These are phyloP conservation scores for Epizoanthus illoricatus DNA, from an alignment of 92 coral and sea anemone species.

Conservation along the genomic window DNA sequence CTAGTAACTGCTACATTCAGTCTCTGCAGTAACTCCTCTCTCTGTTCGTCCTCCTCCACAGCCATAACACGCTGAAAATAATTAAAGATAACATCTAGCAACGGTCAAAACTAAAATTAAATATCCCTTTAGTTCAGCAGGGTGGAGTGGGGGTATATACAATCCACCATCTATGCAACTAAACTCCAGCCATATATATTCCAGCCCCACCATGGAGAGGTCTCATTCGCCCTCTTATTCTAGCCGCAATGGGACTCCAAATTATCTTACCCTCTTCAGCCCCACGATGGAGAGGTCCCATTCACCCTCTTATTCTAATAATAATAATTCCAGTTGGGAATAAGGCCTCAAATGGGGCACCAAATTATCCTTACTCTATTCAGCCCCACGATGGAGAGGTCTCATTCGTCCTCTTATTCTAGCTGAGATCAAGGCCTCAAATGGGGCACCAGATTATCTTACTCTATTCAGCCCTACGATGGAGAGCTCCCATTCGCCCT, in stretches of 20 bases:
- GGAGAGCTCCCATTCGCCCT: conserved; percentile 49
- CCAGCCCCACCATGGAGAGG: background rate
- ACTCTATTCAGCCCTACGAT: conserved; percentile 42
- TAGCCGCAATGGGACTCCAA: no score
- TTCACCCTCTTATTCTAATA: no score
- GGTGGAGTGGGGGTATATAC: no score
- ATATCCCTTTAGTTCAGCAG: background rate
- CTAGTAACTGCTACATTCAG: conserved; percentile 72
- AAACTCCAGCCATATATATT: background rate
- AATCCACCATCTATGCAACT: no score
- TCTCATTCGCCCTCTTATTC: no score
- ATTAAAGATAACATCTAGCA: background rate
- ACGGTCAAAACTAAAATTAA: background rate
- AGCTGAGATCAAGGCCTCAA: background rate
- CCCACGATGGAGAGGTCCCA: no score
- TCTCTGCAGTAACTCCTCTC: conserved; percentile 74
- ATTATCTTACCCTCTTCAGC: background rate
- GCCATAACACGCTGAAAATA: conserved; percentile 71
- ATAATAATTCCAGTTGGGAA: no score
- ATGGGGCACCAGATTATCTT: background rate
- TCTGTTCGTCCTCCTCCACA: conserved; percentile 79
- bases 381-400: no score
- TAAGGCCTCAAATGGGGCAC: no score
- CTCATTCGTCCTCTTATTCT: no score
- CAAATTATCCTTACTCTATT: no score